These are phyloP conservation scores for Toxotes lorentzi DNA, from an alignment of 2,797 vertebrate species.

Conservation along the genomic window DNA sequence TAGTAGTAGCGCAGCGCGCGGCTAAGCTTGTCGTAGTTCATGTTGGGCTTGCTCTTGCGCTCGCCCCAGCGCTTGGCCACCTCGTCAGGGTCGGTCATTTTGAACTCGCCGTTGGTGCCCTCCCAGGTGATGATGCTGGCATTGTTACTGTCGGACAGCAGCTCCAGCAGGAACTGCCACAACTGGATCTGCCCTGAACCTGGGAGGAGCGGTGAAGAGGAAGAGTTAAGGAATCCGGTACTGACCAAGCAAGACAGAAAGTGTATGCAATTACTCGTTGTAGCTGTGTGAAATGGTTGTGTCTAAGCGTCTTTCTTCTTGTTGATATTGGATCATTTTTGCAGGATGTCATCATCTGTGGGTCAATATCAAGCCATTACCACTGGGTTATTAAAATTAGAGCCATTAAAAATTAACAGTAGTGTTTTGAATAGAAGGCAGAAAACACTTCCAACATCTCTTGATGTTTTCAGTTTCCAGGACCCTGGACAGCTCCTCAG, in stretches of 20 bases:
- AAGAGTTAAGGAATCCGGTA: neutral
- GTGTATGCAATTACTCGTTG: neutral
- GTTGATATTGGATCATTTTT: neutral
- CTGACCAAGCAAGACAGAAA: neutral
- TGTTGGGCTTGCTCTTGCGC: conserved; percentile 96
- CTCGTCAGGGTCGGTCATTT: conserved; percentile 91
- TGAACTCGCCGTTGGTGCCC: conserved; percentile 90
- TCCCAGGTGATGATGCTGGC: conserved; percentile 89
- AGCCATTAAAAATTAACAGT: neutral
- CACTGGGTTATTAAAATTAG: neutral
- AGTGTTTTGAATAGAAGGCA: neutral
- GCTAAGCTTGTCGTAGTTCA: conserved; percentile 99
- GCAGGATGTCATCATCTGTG: neutral
- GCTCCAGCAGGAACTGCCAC: conserved; percentile 91
- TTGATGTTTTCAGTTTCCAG: conserved; percentile 9
- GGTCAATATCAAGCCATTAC: neutral
- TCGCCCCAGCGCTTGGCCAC: conserved; percentile 91
- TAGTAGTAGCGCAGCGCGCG: conserved; percentile 91
- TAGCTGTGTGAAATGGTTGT: conserved; percentile 3
- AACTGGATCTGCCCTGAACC: conserved; percentile 92
- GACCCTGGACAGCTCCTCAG: conserved; percentile 28
- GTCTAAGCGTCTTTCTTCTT: neutral
- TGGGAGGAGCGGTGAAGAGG: conserved; percentile 41
- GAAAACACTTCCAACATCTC: neutral
- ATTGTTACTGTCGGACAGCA: conserved; percentile 87